Conservation (phyloP, 2,888 invertebrate species). For the Stegophylla sp. region DNA sequence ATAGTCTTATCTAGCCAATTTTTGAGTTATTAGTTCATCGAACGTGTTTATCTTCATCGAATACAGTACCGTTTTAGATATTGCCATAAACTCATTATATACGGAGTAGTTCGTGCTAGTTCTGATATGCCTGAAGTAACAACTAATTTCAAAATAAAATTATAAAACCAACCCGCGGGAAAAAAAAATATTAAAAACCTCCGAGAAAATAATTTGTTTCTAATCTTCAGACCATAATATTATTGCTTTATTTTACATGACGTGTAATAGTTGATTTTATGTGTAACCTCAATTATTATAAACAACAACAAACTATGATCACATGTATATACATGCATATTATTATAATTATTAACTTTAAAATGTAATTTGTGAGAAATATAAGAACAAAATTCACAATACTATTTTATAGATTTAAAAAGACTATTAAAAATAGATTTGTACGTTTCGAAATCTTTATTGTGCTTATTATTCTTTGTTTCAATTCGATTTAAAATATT, state of each 20-base stretch:
- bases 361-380: neutral
- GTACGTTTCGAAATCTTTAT: neutral
- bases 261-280: constrained; percentile 1
- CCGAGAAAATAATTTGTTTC: constrained; percentile 16
- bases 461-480: neutral
- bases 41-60: constrained; percentile 13
- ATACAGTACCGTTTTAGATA: constrained; percentile 18
- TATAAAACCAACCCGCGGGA: constrained; percentile 27
- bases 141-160: constrained; percentile 17
- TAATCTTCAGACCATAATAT: neutral
- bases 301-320: neutral
- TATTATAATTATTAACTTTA: neutral
- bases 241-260: constrained; percentile 36
- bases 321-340: too few relatives aligned
- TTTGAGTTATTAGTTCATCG: constrained; percentile 28
- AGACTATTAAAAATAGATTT: neutral
- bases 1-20: neutral
- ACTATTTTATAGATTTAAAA: neutral
- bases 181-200: constrained; percentile 13
- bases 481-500: neutral
- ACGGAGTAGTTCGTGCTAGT: neutral
- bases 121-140: constrained; percentile 35
- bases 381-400: neutral
- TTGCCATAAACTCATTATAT: constrained; percentile 26
- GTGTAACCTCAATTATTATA: constrained; percentile 3